These are phyloP conservation scores for Parnassius orleans DNA, from an alignment of 2,888 invertebrate genomes.

Conservation along the genomic window DNA sequence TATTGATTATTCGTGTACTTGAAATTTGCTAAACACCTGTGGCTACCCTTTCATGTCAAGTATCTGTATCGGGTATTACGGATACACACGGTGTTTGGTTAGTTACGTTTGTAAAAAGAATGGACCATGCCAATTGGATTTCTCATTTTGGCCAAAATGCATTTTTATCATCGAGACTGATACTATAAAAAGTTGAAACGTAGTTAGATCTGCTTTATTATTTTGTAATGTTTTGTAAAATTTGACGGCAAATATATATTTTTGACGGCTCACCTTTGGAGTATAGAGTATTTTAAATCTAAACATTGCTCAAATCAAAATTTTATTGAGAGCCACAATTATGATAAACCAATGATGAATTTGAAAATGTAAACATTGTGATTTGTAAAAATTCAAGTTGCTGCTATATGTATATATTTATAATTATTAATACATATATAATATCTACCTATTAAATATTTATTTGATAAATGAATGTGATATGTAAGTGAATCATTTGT, in stretches of 20 bases:
- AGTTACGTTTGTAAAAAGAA: constrained; percentile 41
- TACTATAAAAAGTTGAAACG: constrained; percentile 73
- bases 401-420: constrained; percentile 49
- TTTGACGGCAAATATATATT: constrained; percentile 68
- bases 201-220: constrained; percentile 77
- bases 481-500: constrained; percentile 66
- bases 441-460: constrained; percentile 47
- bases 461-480: constrained; percentile 73
- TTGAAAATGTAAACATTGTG: constrained; percentile 61
- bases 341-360: constrained; percentile 62
- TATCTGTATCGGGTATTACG: constrained; percentile 64
- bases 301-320: constrained; percentile 76
- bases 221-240: constrained; percentile 69
- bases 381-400: constrained; percentile 62
- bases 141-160: constrained; percentile 78
- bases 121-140: constrained; percentile 65
- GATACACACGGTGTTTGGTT: constrained; percentile 52
- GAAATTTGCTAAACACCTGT: constrained; percentile 17
- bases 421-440: constrained; percentile 44
- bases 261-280: constrained; percentile 77
- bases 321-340: constrained; percentile 71
- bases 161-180: constrained; percentile 78
- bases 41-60: constrained; percentile 41
- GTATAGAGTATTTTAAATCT: constrained; percentile 65
- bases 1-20: constrained; percentile 5